A percentile compares a stretch with the other conserved stretches of the same genome.
phyloP scores from a whole-genome alignment of 1,140 invertebrate genomes.

The Scaptomyza hsui region DNA sequence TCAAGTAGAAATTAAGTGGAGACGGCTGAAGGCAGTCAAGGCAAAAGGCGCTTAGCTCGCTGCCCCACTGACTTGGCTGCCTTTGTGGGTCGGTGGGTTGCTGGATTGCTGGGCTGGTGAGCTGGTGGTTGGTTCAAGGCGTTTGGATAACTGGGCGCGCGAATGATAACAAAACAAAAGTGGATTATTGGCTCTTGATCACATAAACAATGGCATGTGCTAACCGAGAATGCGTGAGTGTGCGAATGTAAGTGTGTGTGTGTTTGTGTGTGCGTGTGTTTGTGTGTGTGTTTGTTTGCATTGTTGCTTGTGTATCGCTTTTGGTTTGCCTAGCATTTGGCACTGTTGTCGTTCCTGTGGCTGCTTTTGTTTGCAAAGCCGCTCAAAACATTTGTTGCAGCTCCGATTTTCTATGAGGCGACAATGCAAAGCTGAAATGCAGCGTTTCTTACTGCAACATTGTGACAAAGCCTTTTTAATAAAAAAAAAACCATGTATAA shows the following conservation, averaged over 20 bases:
- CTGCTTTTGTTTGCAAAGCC: constrained; percentile 18
- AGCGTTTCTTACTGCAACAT: not conserved
- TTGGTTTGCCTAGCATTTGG: constrained; percentile 41
- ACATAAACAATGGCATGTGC: constrained; percentile 64
- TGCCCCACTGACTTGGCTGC: constrained; percentile 15
- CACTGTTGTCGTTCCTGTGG: constrained; percentile 4
- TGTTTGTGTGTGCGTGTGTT: not conserved
- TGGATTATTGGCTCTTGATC: constrained; percentile 79
- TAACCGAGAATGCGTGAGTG: constrained; percentile 12
- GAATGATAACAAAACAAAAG: constrained; percentile 81
- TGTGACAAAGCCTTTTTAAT: constrained; percentile 14
- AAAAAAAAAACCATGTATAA: constrained; percentile 33
- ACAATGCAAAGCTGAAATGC: constrained; percentile 6
- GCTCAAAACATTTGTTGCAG: constrained; percentile 28
- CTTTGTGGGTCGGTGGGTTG: constrained; percentile 7
- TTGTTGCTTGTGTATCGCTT: constrained; percentile 12
- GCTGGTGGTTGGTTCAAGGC: constrained; percentile 12
- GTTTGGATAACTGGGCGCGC: constrained; percentile 29
- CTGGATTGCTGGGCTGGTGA: too few species aligned
- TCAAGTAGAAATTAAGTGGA: constrained; percentile 83
- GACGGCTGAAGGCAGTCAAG: constrained; percentile 50
- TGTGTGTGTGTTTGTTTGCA: not conserved
- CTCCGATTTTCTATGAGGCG: not conserved
- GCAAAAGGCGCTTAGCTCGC: constrained; percentile 39
- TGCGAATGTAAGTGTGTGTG: constrained; percentile 10